Conservation (phyloP, 2,888 invertebrate species). For the Lasioglossum marginatum region DNA sequence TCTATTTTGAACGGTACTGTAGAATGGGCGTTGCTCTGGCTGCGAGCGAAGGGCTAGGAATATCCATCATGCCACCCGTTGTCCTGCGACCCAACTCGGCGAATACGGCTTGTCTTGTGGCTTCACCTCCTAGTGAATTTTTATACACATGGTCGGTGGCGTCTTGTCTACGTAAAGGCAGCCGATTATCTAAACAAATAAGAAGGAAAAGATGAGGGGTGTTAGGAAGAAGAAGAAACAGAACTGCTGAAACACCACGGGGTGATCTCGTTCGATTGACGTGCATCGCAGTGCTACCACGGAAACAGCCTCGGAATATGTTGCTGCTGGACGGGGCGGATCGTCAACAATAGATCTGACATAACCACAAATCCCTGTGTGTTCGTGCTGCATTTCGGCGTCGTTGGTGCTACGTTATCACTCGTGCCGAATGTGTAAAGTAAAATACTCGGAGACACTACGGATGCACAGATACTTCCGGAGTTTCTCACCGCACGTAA, state of each 20-base stretch:
- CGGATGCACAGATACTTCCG: conserved; percentile 41
- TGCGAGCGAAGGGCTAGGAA: neutral
- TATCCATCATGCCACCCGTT: neutral
- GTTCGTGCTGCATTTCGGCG: conserved; percentile 9
- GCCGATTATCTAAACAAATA: conserved; percentile 54
- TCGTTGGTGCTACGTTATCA: conserved; percentile 22
- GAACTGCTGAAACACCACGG: conserved; percentile 21
- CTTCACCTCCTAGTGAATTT: conserved; percentile 44
- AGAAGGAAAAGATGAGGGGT: conserved; percentile 64
- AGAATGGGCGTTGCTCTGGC: conserved; percentile 9
- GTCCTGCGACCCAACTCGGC: conserved; percentile 9
- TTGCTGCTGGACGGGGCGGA: neutral
- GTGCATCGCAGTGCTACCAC: neutral
- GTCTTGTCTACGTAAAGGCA: conserved; percentile 27
- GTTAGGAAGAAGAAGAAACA: conserved; percentile 67
- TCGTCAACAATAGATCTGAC: conserved; percentile 38
- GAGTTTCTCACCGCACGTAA: conserved; percentile 50
- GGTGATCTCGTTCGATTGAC: conserved; percentile 5
- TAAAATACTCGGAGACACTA: conserved; percentile 33
- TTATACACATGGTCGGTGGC: conserved; percentile 52
- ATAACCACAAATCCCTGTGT: conserved; percentile 52
- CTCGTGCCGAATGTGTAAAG: conserved; percentile 58
- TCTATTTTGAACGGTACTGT: neutral
- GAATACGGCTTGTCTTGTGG: conserved; percentile 6
- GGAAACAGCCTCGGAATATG: conserved; percentile 12